Evolutionary conservation across 2,113 vertebrate species (phyloP).

Genomic region (Progne subis): DNA sequence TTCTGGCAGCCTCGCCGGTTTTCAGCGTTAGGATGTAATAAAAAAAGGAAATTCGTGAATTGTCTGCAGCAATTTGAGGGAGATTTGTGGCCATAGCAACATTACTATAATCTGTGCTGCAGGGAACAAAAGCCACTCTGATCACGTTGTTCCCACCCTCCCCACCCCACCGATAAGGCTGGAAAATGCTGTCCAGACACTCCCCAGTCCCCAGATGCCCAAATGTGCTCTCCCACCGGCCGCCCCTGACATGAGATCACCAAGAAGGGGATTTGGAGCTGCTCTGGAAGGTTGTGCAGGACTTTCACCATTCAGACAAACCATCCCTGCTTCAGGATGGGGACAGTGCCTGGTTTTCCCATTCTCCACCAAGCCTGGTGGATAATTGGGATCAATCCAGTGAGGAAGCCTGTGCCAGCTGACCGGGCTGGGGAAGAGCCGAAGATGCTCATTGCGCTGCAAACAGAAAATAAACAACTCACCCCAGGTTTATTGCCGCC

Average conservation of each 20-base stretch:
- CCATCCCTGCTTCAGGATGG: neutral
- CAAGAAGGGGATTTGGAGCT: neutral
- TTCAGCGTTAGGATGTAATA: conserved; percentile 1
- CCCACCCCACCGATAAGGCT: neutral
- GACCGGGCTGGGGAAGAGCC: neutral
- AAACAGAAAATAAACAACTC: neutral
- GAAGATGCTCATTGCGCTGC: neutral
- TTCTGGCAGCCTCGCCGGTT: neutral
- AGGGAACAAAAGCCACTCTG: conserved; percentile 31
- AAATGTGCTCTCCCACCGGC: neutral
- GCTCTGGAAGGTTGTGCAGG: neutral
- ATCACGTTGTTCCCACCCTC: neutral
- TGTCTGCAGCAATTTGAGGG: conserved; percentile 41
- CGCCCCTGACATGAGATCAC: neutral
- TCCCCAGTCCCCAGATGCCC: neutral
- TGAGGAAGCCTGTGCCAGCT: neutral
- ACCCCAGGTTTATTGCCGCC: neutral
- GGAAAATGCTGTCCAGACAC: neutral
- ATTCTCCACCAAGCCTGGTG: neutral
- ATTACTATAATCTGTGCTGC: conserved; percentile 3
- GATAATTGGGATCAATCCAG: neutral
- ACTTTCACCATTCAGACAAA: rapidly evolving
- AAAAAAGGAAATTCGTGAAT: conserved; percentile 36
- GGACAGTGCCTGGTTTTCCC: neutral
- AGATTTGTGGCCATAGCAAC: conserved; percentile 66